Conservation (phyloP, 2,113 vertebrate species). For the Trachemys scripta region DNA sequence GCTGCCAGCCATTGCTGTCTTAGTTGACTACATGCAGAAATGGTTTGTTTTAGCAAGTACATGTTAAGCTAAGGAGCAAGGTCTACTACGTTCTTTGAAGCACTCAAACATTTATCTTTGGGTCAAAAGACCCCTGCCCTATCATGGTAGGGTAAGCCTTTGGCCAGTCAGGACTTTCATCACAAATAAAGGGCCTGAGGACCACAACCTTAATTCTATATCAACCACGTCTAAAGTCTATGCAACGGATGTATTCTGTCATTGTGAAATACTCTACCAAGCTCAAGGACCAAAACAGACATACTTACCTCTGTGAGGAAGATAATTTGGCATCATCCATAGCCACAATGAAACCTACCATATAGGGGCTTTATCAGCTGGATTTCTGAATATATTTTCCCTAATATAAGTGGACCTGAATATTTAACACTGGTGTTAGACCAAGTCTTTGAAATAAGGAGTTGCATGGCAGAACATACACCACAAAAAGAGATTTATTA, state of each 20-base stretch:
- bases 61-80: background rate
- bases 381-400: background rate
- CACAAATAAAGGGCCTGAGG: background rate
- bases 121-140: background rate
- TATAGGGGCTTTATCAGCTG: background rate
- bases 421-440: background rate
- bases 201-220: background rate
- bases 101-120: fast-evolving
- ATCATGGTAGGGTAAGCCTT: background rate
- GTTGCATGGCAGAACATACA: background rate
- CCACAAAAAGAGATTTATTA: background rate
- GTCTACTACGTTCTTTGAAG: constrained; percentile 4
- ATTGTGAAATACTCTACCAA: background rate
- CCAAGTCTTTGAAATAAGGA: background rate
- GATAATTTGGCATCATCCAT: background rate
- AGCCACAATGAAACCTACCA: background rate
- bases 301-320: background rate
- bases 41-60: background rate
- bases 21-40: background rate
- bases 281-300: background rate
- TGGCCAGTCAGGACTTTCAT: background rate
- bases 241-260: background rate
- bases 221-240: background rate
- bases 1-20: constrained; percentile 1
- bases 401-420: background rate